A percentile compares a stretch with the other conserved stretches of the same genome.
phyloP scores from a whole-genome alignment of 1,140 invertebrate genomes.

The Drosophila sproati region DNA sequence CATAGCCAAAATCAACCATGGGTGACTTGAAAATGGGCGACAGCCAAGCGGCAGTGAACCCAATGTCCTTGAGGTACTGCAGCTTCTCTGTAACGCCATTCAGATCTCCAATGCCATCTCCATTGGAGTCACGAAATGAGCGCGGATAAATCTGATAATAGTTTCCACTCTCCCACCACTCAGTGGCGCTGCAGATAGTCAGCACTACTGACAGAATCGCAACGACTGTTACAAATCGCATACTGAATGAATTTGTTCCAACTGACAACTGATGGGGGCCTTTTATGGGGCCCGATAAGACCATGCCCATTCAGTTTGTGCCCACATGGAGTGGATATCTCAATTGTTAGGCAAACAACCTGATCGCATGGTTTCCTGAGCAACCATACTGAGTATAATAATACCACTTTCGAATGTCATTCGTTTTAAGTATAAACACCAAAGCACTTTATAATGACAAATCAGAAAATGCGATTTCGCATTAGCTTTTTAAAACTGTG shows the following conservation, averaged over 20 bases:
- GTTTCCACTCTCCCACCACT: conserved; percentile 90
- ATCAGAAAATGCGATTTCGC: conserved; percentile 25
- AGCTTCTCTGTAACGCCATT: conserved; percentile 85
- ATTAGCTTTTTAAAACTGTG: conserved; percentile 8
- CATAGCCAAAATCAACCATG: conserved; percentile 90
- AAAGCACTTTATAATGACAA: conserved; percentile 32
- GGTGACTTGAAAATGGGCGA: conserved; percentile 90
- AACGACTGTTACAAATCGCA: conserved; percentile 55
- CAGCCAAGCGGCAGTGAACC: conserved; percentile 88
- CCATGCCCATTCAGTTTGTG: conserved; percentile 39
- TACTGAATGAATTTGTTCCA: conserved; percentile 53
- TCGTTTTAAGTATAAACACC: conserved; percentile 37
- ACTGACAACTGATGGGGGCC: background rate
- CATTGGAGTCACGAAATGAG: conserved; percentile 90
- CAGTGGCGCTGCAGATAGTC: conserved; percentile 49
- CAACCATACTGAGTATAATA: conserved; percentile 32
- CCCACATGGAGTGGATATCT: conserved; percentile 50
- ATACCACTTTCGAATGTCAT: conserved; percentile 41
- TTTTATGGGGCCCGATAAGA: conserved; percentile 68
- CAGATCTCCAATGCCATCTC: conserved; percentile 91
- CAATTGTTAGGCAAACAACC: conserved; percentile 63
- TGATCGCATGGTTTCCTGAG: conserved; percentile 4
- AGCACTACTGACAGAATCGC: conserved; percentile 40
- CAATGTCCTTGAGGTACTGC: conserved; percentile 86
- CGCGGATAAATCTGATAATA: conserved; percentile 92